A percentile compares a stretch with the other conserved stretches of the same genome.
These are phyloP conservation scores for Catamblyrhynchus diadema DNA, from an alignment of 2,797 vertebrate species.

Conservation along the genomic window DNA sequence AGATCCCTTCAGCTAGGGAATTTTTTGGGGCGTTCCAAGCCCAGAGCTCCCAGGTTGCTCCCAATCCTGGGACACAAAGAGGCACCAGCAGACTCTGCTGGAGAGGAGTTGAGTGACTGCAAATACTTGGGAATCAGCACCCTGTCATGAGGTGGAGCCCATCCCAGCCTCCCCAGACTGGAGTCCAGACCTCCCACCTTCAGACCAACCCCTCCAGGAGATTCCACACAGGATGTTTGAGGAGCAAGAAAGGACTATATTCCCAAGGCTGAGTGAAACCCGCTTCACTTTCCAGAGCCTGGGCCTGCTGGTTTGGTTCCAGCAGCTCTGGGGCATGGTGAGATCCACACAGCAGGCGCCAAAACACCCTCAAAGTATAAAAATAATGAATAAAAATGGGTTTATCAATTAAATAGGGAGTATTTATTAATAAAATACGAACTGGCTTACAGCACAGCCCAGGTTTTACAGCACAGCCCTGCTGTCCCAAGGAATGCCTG, in stretches of 20 bases:
- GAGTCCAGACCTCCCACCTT: no score
- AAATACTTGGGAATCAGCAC: not conserved
- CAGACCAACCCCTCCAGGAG: not conserved
- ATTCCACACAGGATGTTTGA: rapidly evolving
- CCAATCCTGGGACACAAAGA: not conserved
- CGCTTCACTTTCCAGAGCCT: rapidly evolving
- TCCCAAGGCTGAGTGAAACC: not conserved
- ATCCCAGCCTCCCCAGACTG: not conserved
- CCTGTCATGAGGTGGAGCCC: not conserved
- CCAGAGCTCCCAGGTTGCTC: not conserved
- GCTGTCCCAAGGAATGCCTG: not conserved
- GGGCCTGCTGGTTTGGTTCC: not conserved
- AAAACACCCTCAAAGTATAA: not conserved
- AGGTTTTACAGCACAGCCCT: not conserved
- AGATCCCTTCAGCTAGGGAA: not conserved
- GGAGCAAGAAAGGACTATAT: not conserved
- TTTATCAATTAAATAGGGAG: not conserved
- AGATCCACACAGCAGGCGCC: rapidly evolving
- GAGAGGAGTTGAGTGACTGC: not conserved
- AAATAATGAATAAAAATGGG: not conserved
- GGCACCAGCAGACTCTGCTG: rapidly evolving
- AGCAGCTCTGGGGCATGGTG: not conserved
- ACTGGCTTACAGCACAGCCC: rapidly evolving
- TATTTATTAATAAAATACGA: rapidly evolving
- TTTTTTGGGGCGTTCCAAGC: no score